Evolutionary conservation across 1,140 invertebrate species (phyloP).

Genomic region (Paramacrobiotus metropolitanus): DNA sequence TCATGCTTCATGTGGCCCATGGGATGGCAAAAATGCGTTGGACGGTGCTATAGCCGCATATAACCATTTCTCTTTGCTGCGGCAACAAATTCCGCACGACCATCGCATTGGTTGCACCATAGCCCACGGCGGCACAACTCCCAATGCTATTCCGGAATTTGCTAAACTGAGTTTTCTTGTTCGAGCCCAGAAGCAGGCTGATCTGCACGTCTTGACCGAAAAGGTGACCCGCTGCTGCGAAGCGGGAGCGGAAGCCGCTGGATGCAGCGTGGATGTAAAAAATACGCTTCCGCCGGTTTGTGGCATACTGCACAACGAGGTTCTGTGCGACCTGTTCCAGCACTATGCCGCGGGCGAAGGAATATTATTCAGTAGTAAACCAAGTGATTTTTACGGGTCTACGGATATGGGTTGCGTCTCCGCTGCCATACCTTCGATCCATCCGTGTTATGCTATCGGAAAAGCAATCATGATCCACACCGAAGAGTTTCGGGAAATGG

Average conservation of each 20-base stretch:
- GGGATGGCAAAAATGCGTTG: constrained; percentile 16
- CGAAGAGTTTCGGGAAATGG: constrained; percentile 16
- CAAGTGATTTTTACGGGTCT: constrained; percentile 16
- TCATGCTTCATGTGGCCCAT: constrained; percentile 10
- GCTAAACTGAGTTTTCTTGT: constrained; percentile 17
- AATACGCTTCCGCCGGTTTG: too few species aligned
- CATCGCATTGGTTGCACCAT: constrained; percentile 16
- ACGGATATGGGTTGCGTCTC: constrained; percentile 23
- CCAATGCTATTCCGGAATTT: constrained; percentile 21
- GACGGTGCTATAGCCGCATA: constrained; percentile 16
- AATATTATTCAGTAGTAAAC: too few species aligned
- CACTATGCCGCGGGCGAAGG: too few species aligned
- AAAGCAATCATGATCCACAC: constrained; percentile 17
- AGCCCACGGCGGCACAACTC: constrained; percentile 18
- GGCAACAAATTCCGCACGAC: constrained; percentile 16
- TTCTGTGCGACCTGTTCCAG: too few species aligned
- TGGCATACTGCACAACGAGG: too few species aligned
- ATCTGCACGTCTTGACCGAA: constrained; percentile 15
- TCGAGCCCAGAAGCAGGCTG: constrained; percentile 14
- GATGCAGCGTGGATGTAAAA: too few species aligned
- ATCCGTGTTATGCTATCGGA: constrained; percentile 19
- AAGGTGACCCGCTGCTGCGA: constrained; percentile 16
- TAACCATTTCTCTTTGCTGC: constrained; percentile 11
- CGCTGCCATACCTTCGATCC: constrained; percentile 20
- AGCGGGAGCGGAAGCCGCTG: too few species aligned